phyloP scores from a whole-genome alignment of 1,140 invertebrate genomes.

The Apis florea region DNA sequence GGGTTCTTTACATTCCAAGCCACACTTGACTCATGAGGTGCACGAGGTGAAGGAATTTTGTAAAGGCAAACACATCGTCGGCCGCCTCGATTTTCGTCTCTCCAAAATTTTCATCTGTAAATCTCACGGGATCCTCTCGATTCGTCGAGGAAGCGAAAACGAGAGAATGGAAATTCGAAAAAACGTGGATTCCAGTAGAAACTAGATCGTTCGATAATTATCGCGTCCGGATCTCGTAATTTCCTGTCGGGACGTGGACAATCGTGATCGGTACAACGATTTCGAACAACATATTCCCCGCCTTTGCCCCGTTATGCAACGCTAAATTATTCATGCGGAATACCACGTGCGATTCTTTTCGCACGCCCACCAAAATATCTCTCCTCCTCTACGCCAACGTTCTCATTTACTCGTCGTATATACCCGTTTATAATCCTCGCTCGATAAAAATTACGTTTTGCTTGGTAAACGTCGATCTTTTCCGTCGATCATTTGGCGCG shows the following conservation, averaged over 20 bases:
- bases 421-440: too few species aligned
- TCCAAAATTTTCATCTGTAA: too few species aligned
- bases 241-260: constrained; percentile 43
- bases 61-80: constrained; percentile 18
- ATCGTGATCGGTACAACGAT: not conserved
- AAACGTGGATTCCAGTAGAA: not conserved
- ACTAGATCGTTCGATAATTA: constrained; percentile 16
- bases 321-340: constrained; percentile 30
- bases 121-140: not conserved
- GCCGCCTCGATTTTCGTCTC: too few species aligned
- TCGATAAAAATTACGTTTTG: not conserved
- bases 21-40: constrained; percentile 60
- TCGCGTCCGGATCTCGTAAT: constrained; percentile 46
- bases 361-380: constrained; percentile 14
- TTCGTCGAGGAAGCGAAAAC: too few species aligned
- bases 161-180: constrained; percentile 44
- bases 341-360: constrained; percentile 24
- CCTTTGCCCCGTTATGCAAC: constrained; percentile 40
- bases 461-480: not conserved
- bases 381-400: not conserved
- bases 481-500: too few species aligned
- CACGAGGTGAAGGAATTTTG: constrained; percentile 49
- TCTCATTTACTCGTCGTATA: not conserved
- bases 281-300: constrained; percentile 40
- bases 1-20: constrained; percentile 66